phyloP scores from a whole-genome alignment of 2,888 invertebrate genomes.

The Gasteruption jaculator region DNA sequence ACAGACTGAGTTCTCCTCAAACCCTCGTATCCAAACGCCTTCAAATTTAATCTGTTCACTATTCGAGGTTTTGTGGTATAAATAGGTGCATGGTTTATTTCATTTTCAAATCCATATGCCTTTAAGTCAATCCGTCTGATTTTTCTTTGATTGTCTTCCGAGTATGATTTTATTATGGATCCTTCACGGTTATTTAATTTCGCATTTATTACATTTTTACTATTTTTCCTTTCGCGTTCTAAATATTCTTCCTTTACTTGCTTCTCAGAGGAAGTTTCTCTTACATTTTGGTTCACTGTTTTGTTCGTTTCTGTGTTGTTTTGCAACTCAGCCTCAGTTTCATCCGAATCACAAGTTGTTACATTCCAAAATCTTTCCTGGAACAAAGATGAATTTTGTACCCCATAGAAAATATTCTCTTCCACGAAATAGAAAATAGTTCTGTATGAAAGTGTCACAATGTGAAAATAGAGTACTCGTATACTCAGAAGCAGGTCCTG shows the following conservation, averaged over 20 bases:
- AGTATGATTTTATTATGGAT: slow-evolving; percentile 19
- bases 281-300: too few species aligned
- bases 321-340: too few species aligned
- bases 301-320: too few species aligned
- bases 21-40: slow-evolving; percentile 39
- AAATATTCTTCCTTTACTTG: slow-evolving; percentile 27
- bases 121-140: slow-evolving; percentile 39
- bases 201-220: slow-evolving; percentile 40
- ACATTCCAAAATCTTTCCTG: too few species aligned
- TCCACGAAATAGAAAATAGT: too few species aligned
- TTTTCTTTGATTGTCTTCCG: slow-evolving; percentile 24
- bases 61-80: slow-evolving; percentile 26
- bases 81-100: slow-evolving; percentile 20
- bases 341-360: too few species aligned
- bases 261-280: too few species aligned
- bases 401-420: too few species aligned
- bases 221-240: slow-evolving; percentile 34
- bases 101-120: slow-evolving; percentile 42
- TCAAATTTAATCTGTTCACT: slow-evolving; percentile 40
- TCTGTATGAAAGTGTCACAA: too few species aligned
- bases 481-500: too few species aligned
- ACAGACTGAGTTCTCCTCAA: slow-evolving; percentile 38
- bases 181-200: slow-evolving; percentile 39
- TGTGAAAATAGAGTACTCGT: too few species aligned
- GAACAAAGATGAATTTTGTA: too few species aligned